Evolutionary conservation across 2,888 invertebrate species (phyloP), one percentile per base, ranked within the genome.

Genomic region (Anthrax anthrax): DNA sequence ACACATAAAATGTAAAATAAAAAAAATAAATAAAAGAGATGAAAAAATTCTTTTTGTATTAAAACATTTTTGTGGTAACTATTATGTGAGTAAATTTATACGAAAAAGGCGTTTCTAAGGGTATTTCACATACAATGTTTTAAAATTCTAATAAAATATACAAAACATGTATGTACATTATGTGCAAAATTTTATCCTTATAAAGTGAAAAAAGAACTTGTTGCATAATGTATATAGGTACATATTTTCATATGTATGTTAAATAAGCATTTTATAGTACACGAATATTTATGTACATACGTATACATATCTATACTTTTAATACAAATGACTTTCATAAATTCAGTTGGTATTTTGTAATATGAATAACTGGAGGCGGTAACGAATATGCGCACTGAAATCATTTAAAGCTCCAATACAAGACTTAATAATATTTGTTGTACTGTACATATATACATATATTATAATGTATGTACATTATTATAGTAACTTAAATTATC

Each of bases 321-420:
- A 23, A 23, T 6, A 23, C 8, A 6, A 42, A 42, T 46, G 46
- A 42, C 29, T 37, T 23, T 41, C 23, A 14, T 23, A 29, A 56
- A 54, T 56, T 54, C 54, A 51, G 52, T 53, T 47, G 53, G 55
- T 51, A 50, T 48, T 52, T 50, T 23, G n/a, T 41, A 53, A 49
- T 43, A 37, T 27, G 51, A 56, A 55, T 56, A 53, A 50, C 52
- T 52, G 59, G 56, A 56, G 66, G 66, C 66, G 66, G 60, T 61
- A 49, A 61, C 56, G 58, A 59, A 56, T 61, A 60, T 66, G 66
- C 66, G 66, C 60, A 54, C 2, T 53, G 27, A 18, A 14, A 34
- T 12, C 23, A 34, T 46, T 41, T 19, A 19, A 2, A 36, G 37
- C 18, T 42, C 36, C 23, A 40, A 16, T 37, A 37, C 29, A 32